Percentiles rank a stretch among this genome's conserved stretches.
phyloP scores from a whole-genome alignment of 35 echinoderm and acorn worm genomes.

The Lytechinus pictus region DNA sequence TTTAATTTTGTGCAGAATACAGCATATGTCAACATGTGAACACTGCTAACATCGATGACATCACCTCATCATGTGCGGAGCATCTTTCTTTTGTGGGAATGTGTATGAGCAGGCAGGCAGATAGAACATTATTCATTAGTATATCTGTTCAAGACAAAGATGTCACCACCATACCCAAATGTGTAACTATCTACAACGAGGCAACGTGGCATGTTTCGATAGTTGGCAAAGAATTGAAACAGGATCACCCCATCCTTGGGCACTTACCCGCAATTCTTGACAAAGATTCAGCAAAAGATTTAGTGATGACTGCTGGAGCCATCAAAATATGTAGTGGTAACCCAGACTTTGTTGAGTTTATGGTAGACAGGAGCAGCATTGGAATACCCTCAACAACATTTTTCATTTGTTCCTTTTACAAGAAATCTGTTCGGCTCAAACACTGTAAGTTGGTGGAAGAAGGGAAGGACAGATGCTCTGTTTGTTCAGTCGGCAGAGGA shows the following conservation, averaged over 20 bases:
- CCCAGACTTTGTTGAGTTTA: slow-evolving; percentile 23
- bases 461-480: too few species aligned
- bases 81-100: not conserved
- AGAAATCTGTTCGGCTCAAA: too few species aligned
- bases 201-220: slow-evolving; percentile 26
- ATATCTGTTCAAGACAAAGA: not conserved
- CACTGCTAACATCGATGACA: not conserved
- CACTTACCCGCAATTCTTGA: not conserved
- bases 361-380: too few species aligned
- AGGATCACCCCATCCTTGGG: not conserved
- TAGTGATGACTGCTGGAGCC: not conserved
- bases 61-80: not conserved
- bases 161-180: not conserved
- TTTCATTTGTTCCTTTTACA: too few species aligned
- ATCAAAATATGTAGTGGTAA: not conserved
- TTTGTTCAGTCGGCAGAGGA: too few species aligned
- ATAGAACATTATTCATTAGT: slow-evolving; percentile 29
- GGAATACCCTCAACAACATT: too few species aligned
- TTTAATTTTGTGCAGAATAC: not conserved
- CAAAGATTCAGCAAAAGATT: not conserved
- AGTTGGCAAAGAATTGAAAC: not conserved
- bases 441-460: too few species aligned
- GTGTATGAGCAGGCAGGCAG: not conserved
- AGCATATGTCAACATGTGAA: not conserved
- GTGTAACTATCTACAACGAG: not conserved